These are phyloP conservation scores for Molossus alvarezi DNA, from an alignment of 2,797 vertebrate species.

Conservation along the genomic window DNA sequence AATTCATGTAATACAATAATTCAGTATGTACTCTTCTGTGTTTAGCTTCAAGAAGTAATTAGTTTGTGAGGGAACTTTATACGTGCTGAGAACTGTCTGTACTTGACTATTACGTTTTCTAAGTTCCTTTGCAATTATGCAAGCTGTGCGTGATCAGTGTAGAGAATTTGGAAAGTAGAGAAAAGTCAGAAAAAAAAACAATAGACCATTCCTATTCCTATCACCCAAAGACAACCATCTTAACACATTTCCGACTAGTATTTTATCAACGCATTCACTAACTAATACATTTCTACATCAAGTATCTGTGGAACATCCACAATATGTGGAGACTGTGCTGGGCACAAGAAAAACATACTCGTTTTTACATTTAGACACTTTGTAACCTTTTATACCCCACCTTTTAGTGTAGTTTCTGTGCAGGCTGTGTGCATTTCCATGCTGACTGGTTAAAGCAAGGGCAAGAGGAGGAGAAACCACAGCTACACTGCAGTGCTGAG, in stretches of 20 bases:
- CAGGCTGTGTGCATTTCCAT: background rate
- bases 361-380: constrained; percentile 3
- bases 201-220: background rate
- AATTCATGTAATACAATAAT: constrained; percentile 9
- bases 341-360: background rate
- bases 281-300: constrained; percentile 14
- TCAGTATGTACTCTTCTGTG: background rate
- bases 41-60: constrained; percentile 10
- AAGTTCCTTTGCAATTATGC: background rate
- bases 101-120: constrained; percentile 24
- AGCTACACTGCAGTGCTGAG: background rate
- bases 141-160: background rate
- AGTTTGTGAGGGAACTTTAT: background rate
- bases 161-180: background rate
- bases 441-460: background rate
- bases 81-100: background rate
- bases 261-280: background rate
- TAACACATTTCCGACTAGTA: background rate
- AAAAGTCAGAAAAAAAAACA: background rate
- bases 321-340: background rate
- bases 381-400: background rate
- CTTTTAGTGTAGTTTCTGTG: background rate
- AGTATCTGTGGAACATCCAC: constrained; percentile 9
- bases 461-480: background rate
- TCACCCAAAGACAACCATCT: background rate